Conservation (phyloP, 2,888 invertebrate genomes). For the Megastigmus dorsalis region DNA sequence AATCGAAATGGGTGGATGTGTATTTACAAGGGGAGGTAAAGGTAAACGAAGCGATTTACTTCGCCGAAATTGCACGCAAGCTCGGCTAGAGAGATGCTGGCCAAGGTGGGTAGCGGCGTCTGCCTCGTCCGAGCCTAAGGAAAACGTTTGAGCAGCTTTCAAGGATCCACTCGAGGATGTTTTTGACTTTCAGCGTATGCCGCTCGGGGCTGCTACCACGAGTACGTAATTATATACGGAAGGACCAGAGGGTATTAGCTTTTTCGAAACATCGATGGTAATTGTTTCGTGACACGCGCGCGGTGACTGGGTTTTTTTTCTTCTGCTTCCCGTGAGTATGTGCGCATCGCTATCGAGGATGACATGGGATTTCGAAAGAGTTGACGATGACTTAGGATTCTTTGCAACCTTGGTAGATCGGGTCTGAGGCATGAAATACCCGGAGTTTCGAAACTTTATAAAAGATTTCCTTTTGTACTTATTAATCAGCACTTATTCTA, state of each 20-base stretch:
- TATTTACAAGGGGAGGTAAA: slow-evolving; percentile 27
- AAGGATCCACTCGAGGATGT: slow-evolving; percentile 3
- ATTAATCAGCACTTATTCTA: too few relatives aligned
- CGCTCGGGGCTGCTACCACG: neutral
- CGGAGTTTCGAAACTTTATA: too few relatives aligned
- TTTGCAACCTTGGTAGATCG: too few relatives aligned
- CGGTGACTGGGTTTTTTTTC: slow-evolving; percentile 7
- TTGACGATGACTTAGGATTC: slow-evolving; percentile 24
- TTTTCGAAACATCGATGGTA: neutral
- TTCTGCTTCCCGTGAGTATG: neutral
- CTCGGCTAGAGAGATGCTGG: neutral
- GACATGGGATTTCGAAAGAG: slow-evolving; percentile 13
- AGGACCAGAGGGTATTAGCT: neutral
- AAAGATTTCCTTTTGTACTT: too few relatives aligned
- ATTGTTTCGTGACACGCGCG: slow-evolving; percentile 17
- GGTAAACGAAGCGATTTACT: slow-evolving; percentile 30
- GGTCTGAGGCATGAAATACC: too few relatives aligned
- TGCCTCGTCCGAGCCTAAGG: too few relatives aligned
- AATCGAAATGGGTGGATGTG: slow-evolving; percentile 26
- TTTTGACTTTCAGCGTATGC: neutral
- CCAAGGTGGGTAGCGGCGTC: neutral
- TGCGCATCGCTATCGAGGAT: slow-evolving; percentile 16
- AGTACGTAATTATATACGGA: neutral
- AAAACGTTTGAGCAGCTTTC: neutral
- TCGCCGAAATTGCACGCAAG: slow-evolving; percentile 21